Percentiles rank a stretch among this genome's conserved stretches.
Evolutionary conservation across 2,888 invertebrate genomes (phyloP).

Genomic region (Stratiomys singularior): DNA sequence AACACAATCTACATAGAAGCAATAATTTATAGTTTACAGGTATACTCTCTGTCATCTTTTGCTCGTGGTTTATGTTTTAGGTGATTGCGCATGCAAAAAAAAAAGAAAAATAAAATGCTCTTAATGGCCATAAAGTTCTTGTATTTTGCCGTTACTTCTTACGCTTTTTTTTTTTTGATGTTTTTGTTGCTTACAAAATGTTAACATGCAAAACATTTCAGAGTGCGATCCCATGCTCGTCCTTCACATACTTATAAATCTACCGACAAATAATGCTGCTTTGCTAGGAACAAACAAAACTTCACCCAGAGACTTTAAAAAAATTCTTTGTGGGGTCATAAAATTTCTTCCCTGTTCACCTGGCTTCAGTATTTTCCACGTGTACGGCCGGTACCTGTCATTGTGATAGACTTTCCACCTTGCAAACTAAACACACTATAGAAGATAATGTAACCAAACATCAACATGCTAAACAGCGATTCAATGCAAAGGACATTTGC

Average conservation of each 20-base stretch:
- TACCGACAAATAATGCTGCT: neutral
- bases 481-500: slow-evolving; percentile 39
- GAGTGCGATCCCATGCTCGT: neutral
- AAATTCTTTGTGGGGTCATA: neutral
- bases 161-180: neutral
- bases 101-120: no score
- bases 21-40: no score
- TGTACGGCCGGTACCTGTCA: neutral
- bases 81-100: no score
- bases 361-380: slow-evolving; percentile 6
- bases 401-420: neutral
- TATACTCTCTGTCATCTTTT: no score
- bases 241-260: neutral
- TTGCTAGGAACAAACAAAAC: neutral
- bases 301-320: neutral
- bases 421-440: neutral
- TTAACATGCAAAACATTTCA: slow-evolving; percentile 5
- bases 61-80: no score
- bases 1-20: no score
- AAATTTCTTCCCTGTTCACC: slow-evolving; percentile 34
- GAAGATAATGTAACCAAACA: neutral
- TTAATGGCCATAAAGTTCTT: neutral
- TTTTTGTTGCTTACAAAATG: neutral
- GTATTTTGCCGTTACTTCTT: neutral
- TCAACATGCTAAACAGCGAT: slow-evolving; percentile 13